Conservation (phyloP, 2,888 invertebrate species). For the Philhelius pedissequus region DNA sequence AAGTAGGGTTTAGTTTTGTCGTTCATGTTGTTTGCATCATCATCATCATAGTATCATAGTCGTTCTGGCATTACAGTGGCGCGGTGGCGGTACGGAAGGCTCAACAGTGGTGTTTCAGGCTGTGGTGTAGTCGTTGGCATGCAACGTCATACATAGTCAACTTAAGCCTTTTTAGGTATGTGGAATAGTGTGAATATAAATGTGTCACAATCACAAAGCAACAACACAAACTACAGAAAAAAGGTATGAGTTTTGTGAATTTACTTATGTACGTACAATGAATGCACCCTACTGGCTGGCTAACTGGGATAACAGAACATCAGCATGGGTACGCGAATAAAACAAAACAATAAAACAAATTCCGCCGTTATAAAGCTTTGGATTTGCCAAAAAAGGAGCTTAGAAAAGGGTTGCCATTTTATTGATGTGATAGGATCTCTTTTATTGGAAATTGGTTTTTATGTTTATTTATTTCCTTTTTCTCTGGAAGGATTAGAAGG, state of each 20-base stretch:
- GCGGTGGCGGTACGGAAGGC: background rate
- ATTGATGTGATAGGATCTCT: background rate
- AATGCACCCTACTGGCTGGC: constrained; percentile 37
- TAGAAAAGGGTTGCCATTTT: constrained; percentile 33
- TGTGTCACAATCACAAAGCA: constrained; percentile 15
- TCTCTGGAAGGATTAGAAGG: background rate
- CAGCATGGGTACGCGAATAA: background rate
- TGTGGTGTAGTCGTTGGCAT: background rate
- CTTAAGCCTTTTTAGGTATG: background rate
- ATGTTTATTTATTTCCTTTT: background rate
- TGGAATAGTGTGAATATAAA: constrained; percentile 6
- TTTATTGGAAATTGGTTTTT: background rate
- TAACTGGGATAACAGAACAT: constrained; percentile 20
- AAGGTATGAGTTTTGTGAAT: background rate
- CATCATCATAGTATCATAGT: background rate
- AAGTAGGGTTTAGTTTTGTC: constrained; percentile 27
- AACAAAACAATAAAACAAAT: constrained; percentile 20
- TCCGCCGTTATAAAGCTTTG: constrained; percentile 50
- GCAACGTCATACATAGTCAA: constrained; percentile 16
- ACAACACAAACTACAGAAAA: no score
- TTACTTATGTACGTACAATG: constrained; percentile 17
- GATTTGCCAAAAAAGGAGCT: constrained; percentile 27
- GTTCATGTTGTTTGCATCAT: background rate
- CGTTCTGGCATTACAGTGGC: no score
- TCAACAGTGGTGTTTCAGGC: background rate